phyloP scores from a whole-genome alignment of 2,888 invertebrate genomes.

The Philonicus albiceps region DNA sequence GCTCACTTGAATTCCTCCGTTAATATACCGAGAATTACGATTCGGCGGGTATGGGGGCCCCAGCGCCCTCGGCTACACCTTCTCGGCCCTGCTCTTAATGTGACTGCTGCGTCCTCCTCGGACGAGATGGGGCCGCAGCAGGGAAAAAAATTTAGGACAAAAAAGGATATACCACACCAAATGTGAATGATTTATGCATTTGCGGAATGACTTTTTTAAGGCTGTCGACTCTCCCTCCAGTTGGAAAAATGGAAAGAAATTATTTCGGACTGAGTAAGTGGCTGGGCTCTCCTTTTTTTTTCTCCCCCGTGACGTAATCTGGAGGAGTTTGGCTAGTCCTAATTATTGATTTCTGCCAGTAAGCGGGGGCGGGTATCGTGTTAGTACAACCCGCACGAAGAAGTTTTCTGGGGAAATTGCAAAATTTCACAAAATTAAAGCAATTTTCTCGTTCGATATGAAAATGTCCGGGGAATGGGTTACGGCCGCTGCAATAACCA shows the following conservation, averaged over 20 bases:
- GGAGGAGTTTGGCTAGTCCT: not conserved
- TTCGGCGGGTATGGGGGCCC: not conserved
- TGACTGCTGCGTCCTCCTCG: not conserved
- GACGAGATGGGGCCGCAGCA: not conserved
- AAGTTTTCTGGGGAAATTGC: not conserved
- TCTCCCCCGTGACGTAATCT: not conserved
- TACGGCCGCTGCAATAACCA: not conserved
- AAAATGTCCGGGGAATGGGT: not conserved
- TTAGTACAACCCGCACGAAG: not conserved
- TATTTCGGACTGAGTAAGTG: conserved; percentile 5
- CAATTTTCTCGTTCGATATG: not conserved
- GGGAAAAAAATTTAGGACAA: not conserved
- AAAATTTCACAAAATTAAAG: not conserved
- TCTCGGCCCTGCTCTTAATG: not conserved
- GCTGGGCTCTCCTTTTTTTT: not conserved
- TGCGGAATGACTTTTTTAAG: conserved; percentile 26
- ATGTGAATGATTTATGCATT: conserved; percentile 44
- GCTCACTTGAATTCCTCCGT: conserved; percentile 23
- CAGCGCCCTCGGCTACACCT: not conserved
- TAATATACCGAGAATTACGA: conserved; percentile 39
- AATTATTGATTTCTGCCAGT: not conserved
- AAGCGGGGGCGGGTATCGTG: not conserved
- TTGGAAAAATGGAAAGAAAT: not conserved
- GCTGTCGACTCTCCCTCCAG: not conserved
- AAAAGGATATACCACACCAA: conserved; percentile 39